Evolutionary conservation across 2,888 invertebrate species (phyloP).

Genomic region (Volucella inflata): DNA sequence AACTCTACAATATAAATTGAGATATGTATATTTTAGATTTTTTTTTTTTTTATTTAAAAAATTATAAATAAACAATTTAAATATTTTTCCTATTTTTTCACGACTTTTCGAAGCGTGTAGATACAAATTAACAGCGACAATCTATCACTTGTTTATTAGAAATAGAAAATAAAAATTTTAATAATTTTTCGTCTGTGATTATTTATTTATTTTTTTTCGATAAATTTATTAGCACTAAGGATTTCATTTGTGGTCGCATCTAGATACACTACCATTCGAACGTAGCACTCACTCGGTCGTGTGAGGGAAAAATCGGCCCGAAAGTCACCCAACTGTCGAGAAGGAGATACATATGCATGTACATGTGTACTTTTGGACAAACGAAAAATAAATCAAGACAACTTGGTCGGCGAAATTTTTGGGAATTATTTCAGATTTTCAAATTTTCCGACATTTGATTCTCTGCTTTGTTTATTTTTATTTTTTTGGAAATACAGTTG

Average conservation of each 20-base stretch:
- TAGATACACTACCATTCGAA: too few species aligned
- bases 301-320: too few species aligned
- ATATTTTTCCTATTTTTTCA: neutral
- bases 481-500: neutral
- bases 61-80: neutral
- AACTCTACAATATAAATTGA: slow-evolving; percentile 3
- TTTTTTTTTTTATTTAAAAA: neutral
- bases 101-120: neutral
- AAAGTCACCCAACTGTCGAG: neutral
- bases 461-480: neutral
- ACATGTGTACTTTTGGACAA: neutral
- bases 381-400: neutral
- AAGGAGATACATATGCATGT: neutral
- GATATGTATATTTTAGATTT: neutral
- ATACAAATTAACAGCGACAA: neutral
- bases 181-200: too few species aligned
- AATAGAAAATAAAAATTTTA: too few species aligned
- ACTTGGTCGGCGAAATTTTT: neutral
- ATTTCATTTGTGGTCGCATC: too few species aligned
- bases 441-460: too few species aligned
- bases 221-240: too few species aligned
- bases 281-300: too few species aligned
- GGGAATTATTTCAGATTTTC: slow-evolving; percentile 21
- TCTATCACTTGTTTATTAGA: slow-evolving; percentile 1
- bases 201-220: too few species aligned